A percentile compares a stretch with the other conserved stretches of the same genome.
Evolutionary conservation across 2,797 vertebrate genomes (phyloP).

Genomic region (Hydrolagus colliei): DNA sequence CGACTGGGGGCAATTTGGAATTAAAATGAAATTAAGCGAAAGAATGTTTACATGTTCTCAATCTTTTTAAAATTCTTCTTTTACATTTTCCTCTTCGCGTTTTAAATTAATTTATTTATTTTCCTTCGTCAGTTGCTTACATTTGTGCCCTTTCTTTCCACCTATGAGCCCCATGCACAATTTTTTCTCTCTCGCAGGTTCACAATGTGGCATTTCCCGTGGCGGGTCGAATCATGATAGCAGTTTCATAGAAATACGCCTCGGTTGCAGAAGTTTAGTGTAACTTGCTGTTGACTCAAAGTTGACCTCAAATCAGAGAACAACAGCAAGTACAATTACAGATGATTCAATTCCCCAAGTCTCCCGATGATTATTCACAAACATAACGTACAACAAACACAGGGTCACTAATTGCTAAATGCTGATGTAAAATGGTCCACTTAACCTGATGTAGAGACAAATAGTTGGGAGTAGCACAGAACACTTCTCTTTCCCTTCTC

Average conservation of each 20-base stretch:
- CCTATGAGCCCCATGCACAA: background rate
- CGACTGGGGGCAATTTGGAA: no score
- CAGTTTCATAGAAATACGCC: background rate
- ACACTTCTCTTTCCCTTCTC: background rate
- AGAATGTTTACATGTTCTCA: background rate
- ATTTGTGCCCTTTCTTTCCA: background rate
- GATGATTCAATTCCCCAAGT: background rate
- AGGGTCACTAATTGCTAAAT: background rate
- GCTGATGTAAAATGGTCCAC: background rate
- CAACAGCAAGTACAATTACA: background rate
- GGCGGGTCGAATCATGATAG: background rate
- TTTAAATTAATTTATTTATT: no score
- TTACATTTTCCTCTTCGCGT: background rate
- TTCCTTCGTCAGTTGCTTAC: no score
- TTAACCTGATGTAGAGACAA: background rate
- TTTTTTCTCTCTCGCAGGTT: background rate
- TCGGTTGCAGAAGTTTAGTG: background rate
- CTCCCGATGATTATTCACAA: background rate
- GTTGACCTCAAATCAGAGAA: background rate
- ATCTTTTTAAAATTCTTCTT: background rate
- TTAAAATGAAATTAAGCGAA: conserved; percentile 1
- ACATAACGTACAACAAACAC: background rate
- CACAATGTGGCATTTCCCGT: background rate
- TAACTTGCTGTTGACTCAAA: background rate
- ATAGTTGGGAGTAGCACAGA: background rate